Evolutionary conservation across 2,797 vertebrate species (phyloP).

Genomic region (Mormyrus hasselquistii): DNA sequence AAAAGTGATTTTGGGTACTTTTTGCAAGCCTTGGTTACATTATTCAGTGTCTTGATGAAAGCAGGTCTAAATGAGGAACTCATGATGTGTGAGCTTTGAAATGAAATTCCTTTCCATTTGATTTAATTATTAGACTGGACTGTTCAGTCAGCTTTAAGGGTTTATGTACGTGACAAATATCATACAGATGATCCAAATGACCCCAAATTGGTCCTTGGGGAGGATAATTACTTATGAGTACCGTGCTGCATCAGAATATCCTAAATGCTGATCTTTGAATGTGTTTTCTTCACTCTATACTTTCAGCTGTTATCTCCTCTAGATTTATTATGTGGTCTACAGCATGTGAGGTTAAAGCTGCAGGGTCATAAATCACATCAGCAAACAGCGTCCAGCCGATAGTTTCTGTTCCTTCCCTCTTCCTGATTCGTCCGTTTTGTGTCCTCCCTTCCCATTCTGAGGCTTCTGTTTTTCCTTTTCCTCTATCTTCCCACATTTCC

Average conservation of each 20-base stretch:
- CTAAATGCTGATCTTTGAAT: constrained; percentile 49
- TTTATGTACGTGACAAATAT: constrained; percentile 47
- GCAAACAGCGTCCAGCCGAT: background rate
- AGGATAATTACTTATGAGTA: constrained; percentile 59
- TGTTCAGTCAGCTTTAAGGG: constrained; percentile 50
- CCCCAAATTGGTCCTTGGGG: constrained; percentile 54
- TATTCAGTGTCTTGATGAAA: constrained; percentile 31
- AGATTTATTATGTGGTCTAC: constrained; percentile 56
- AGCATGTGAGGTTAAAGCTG: constrained; percentile 52
- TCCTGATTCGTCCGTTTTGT: background rate
- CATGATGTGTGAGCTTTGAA: constrained; percentile 30
- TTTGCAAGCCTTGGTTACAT: constrained; percentile 3
- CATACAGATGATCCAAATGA: constrained; percentile 45
- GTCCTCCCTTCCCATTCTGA: background rate
- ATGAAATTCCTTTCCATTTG: constrained; percentile 32
- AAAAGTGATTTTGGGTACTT: background rate
- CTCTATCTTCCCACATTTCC: background rate
- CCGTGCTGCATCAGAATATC: constrained; percentile 50
- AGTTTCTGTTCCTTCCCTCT: background rate
- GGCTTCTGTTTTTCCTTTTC: constrained; percentile 23
- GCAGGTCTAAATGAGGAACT: constrained; percentile 25
- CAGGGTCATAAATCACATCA: constrained; percentile 48
- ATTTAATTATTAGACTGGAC: constrained; percentile 56
- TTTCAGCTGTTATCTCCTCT: constrained; percentile 58
- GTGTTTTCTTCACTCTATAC: constrained; percentile 51